Evolutionary conservation across 2,888 invertebrate species (phyloP).

Genomic region (Cryptocephalus moraei): DNA sequence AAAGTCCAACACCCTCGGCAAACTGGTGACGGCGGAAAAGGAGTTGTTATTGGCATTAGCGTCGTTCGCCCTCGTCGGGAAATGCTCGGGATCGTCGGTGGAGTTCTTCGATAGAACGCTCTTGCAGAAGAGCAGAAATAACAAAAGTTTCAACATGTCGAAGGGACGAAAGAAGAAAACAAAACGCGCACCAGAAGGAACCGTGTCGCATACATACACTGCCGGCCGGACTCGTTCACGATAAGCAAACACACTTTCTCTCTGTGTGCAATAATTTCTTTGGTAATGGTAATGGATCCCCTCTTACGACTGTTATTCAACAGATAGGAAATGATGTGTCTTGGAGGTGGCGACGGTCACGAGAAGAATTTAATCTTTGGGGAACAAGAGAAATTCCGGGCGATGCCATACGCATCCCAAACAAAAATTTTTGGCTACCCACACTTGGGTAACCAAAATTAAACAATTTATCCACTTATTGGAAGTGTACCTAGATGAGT

Average conservation of each 20-base stretch:
- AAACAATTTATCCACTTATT: too few species aligned
- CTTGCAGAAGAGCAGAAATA: too few species aligned
- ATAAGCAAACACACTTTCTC: conserved; percentile 17
- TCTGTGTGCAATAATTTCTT: conserved; percentile 21
- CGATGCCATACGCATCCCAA: too few species aligned
- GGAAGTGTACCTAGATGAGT: too few species aligned
- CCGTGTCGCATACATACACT: conserved; percentile 23
- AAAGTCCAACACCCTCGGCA: conserved; percentile 46
- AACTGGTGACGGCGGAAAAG: conserved; percentile 23
- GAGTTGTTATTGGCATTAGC: conserved; percentile 2
- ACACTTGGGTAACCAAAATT: too few species aligned
- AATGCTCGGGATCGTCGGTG: too few species aligned
- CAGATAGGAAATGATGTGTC: conserved; percentile 14
- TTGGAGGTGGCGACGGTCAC: conserved; percentile 1
- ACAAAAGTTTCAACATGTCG: too few species aligned
- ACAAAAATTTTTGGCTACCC: too few species aligned
- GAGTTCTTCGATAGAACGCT: too few species aligned
- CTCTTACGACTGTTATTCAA: conserved; percentile 16
- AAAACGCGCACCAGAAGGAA: conserved; percentile 3
- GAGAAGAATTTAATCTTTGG: too few species aligned
- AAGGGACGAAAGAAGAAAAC: too few species aligned
- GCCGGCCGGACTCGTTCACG: conserved; percentile 20
- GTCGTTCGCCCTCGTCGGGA: conserved; percentile 4
- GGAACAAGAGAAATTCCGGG: too few species aligned
- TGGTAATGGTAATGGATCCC: conserved; percentile 17